Conservation (phyloP, 2,113 vertebrate species). For the Epinephelus lanceolatus region DNA sequence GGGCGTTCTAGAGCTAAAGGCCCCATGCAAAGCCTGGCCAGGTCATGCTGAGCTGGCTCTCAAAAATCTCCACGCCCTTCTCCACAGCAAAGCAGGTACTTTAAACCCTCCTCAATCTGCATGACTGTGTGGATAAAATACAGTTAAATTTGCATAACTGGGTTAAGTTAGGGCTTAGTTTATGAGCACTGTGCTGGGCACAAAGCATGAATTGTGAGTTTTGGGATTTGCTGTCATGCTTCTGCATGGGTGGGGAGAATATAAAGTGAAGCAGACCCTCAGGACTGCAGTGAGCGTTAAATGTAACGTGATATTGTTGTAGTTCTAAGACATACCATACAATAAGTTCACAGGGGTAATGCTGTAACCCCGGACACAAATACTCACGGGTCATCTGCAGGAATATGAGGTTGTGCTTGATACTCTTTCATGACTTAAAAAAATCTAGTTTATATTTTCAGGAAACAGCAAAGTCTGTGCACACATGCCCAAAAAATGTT, state of each 20-base stretch:
- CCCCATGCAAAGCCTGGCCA: conserved; percentile 60
- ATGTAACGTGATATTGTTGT: not conserved
- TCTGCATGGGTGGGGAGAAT: conserved; percentile 36
- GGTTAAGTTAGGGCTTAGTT: conserved; percentile 18
- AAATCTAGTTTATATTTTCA: conserved; percentile 5
- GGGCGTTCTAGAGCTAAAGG: conserved; percentile 78
- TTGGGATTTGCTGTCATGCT: conserved; percentile 16
- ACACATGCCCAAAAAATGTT: not conserved
- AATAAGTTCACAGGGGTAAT: not conserved
- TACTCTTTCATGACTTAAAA: conserved; percentile 1
- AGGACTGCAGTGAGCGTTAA: not conserved
- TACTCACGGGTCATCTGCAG: not conserved
- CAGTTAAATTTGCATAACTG: conserved; percentile 19
- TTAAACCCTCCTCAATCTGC: conserved; percentile 72
- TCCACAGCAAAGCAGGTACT: conserved; percentile 79
- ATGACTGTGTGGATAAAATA: conserved; percentile 48
- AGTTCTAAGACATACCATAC: not conserved
- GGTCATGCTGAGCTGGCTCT: conserved; percentile 40
- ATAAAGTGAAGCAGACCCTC: not conserved
- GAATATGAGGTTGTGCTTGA: not conserved
- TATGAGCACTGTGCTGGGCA: conserved; percentile 8
- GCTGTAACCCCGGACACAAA: not conserved
- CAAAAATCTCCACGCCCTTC: conserved; percentile 50
- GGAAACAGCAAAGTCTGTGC: not conserved
- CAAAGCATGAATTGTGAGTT: conserved; percentile 37